Evolutionary conservation across 1,140 invertebrate genomes (phyloP), one percentile per base, ranked within the genome.

Genomic region (Diplogasteroides magnus): DNA sequence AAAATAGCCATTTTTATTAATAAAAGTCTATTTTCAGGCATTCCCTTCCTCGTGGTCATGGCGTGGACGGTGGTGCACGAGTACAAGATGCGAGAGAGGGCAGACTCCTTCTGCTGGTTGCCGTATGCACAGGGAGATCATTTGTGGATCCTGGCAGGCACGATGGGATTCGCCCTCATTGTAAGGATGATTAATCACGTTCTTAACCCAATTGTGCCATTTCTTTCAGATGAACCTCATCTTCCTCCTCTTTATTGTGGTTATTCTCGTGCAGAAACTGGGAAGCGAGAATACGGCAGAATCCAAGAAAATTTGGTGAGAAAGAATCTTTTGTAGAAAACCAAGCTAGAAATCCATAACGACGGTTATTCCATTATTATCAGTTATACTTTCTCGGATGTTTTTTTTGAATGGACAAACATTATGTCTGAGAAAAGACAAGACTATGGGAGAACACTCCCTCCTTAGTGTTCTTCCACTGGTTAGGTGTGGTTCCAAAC

Each of bases 51-150:
- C 31, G 76, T 81, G 3, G 81, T 83, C 2, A 66, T 77, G 25
- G 66, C 64, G 15, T 82, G 80, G 80, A 78, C 80, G 1, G 37
- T 75, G 2, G 73, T 82, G 15, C 80, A 82, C 55, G 66, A 83
- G 64, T 61, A 71, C 25, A 68, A 77, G 27, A 80, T 77, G 1
- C 66, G 69, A 23, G 60, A 68, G 19, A 71, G 61, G 31, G 29
- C 68, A 19, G 63, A 74, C 37, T 79, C 76, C 1, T 82, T 74
- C 65, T 82, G 80, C 65, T 82, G 80, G 80, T 31, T 83, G 23
- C 80, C 80, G 2, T 82, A 83, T 69, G 81, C 80, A 13, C 73
- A 83, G 62, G 80, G 80, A n/a, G 61, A 64, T 26, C 81, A 82
- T 72, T 55, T 82, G 13, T 83, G 80, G 80, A 83, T 82, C 70